Conservation (phyloP, 2,888 invertebrate genomes). For the Limnephilus marmoratus region DNA sequence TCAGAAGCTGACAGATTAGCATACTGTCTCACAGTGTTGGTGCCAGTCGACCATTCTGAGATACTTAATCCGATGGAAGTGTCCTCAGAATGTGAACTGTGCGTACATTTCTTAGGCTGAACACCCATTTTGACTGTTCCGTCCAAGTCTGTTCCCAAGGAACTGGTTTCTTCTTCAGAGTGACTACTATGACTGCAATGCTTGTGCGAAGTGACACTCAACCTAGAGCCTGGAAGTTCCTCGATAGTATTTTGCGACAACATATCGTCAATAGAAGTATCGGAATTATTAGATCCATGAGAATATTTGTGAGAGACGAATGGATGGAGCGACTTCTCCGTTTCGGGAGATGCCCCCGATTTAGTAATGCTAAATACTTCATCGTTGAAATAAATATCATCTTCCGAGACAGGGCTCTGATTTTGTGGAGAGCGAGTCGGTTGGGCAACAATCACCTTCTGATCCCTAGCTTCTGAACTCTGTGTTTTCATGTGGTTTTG, state of each 20-base stretch:
- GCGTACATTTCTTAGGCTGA: conserved; percentile 88
- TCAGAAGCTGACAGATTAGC: conserved; percentile 85
- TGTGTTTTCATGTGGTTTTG: conserved; percentile 71
- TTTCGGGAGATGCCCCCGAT: conserved; percentile 78
- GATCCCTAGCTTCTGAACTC: conserved; percentile 66
- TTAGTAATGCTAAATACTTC: conserved; percentile 81
- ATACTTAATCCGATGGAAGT: conserved; percentile 91
- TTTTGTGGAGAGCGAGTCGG: conserved; percentile 80
- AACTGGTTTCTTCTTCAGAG: conserved; percentile 86
- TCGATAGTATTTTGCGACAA: conserved; percentile 78
- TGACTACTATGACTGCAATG: conserved; percentile 84
- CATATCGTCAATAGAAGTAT: conserved; percentile 81
- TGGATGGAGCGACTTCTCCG: conserved; percentile 74
- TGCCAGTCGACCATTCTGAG: conserved; percentile 93
- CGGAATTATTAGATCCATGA: conserved; percentile 80
- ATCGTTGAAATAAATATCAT: conserved; percentile 78
- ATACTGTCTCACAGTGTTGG: conserved; percentile 89
- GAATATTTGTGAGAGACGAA: conserved; percentile 74
- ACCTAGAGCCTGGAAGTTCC: conserved; percentile 76
- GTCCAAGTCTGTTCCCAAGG: conserved; percentile 87
- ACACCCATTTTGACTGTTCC: conserved; percentile 89
- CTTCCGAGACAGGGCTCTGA: conserved; percentile 79
- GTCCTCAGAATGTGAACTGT: conserved; percentile 91
- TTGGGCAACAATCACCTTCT: conserved; percentile 79
- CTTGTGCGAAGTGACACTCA: conserved; percentile 78